Evolutionary conservation across 1,140 invertebrate genomes (phyloP).

Genomic region (Diachasma alloeum): DNA sequence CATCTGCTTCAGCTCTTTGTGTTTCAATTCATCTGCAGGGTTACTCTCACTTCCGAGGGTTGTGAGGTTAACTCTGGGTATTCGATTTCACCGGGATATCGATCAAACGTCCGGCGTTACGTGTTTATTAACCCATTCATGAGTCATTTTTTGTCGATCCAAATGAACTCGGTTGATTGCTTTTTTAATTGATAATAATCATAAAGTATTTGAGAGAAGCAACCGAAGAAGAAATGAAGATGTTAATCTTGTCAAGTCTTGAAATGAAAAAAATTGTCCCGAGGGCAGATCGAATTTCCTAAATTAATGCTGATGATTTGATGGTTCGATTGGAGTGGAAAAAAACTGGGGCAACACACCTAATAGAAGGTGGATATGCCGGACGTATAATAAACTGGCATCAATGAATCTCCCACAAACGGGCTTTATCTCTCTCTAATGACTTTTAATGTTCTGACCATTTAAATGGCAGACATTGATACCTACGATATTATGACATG

Average conservation of each 20-base stretch:
- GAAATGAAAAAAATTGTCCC: too few species aligned
- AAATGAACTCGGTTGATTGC: too few species aligned
- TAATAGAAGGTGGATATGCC: background rate
- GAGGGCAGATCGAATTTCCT: too few species aligned
- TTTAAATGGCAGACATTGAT: constrained; percentile 39
- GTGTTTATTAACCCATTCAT: background rate
- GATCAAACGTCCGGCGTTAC: background rate
- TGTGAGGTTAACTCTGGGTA: background rate
- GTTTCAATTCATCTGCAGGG: background rate
- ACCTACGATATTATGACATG: constrained; percentile 33
- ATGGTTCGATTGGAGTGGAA: too few species aligned
- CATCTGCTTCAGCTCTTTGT: background rate
- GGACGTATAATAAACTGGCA: constrained; percentile 5
- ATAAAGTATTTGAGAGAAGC: too few species aligned
- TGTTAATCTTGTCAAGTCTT: too few species aligned
- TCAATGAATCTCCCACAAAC: background rate
- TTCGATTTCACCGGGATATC: background rate
- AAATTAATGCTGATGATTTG: background rate
- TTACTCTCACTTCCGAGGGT: background rate
- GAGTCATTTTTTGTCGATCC: background rate
- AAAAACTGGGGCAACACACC: background rate
- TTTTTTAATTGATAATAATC: too few species aligned
- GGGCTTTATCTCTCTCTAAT: constrained; percentile 34
- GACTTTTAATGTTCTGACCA: constrained; percentile 43
- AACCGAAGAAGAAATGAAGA: too few species aligned